Evolutionary conservation across 2,113 vertebrate species (phyloP), one percentile per base, ranked within the genome.

Genomic region (Colossoma macropomum): DNA sequence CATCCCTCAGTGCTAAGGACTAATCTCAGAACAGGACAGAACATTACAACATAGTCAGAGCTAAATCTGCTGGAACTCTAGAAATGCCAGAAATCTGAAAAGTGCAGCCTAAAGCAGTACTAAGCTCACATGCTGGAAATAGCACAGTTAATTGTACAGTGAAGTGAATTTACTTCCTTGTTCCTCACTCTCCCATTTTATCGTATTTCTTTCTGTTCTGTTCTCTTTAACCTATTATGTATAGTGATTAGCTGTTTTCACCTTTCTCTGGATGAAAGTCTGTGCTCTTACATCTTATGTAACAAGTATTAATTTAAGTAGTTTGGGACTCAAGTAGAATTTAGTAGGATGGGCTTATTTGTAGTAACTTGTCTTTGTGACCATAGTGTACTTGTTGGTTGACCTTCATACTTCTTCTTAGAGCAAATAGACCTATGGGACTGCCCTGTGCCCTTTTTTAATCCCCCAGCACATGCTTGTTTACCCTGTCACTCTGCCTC

Each of bases 361-460:
- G 16, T 72, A 84, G 48, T 66, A 82, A 86, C 83, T 27, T 66
- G 25, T 17, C 25, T 71, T 72, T 87, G 1, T 66, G 66, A 50
- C 71, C 82, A 88, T 87, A 78, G 86, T 77, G 11, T 68, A 19
- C 82, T 89, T 89, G 87, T 88, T 86, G n/a, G 68, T 80, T 74
- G 79, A 50, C 76, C 76, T 41, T 62, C 12, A 25, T 25, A 15
- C 83, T 88, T 69, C 54, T 45, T 77, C 77, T 82, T 77, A 81
- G 82, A 76, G 81, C 25, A 79, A 87, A 87, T 48, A 63, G 77
- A 70, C 87, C 87, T 84, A 86, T 8, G 25, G 38, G 16, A 38
- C 34, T 13, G 19, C 12, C 34, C 34, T 38, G 34, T 77, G 23
- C 0, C 9, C 45, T 50, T 50, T 50, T 50, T 50, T 50, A 15